Conservation (phyloP, 2,113 vertebrate species). For the Saguinus imperator region DNA sequence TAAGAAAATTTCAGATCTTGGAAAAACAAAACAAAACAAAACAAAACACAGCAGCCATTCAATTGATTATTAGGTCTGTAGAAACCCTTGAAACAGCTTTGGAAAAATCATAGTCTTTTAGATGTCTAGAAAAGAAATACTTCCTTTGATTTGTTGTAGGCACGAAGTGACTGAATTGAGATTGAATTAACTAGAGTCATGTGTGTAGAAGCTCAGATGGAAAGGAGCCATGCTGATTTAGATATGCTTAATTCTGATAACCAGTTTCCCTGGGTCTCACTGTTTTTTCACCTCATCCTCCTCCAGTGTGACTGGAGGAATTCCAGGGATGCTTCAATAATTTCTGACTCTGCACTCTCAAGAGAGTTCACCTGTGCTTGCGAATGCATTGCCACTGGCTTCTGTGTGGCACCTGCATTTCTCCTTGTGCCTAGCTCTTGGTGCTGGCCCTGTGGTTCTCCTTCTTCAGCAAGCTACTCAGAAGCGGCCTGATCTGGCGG, state of each 20-base stretch:
- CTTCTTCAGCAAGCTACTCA: not conserved
- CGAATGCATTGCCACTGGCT: not conserved
- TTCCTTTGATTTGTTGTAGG: not conserved
- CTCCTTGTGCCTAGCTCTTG: not conserved
- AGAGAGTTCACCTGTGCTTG: not conserved
- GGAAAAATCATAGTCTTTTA: not conserved
- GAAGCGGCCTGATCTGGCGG: not conserved
- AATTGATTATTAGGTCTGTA: not conserved
- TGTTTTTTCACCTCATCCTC: not conserved
- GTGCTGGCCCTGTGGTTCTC: not conserved
- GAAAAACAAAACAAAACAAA: not conserved
- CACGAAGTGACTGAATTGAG: not conserved
- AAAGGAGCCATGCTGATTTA: not conserved
- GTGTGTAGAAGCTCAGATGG: not conserved
- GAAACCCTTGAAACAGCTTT: constrained; percentile 16
- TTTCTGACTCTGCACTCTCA: not conserved
- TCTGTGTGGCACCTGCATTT: not conserved
- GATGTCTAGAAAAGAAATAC: not conserved
- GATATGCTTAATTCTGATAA: not conserved
- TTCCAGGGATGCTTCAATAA: not conserved
- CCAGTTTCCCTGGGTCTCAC: not conserved
- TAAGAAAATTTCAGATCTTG: constrained; percentile 5
- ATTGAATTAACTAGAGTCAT: not conserved
- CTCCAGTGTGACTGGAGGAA: not conserved
- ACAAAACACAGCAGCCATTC: not conserved